These are phyloP conservation scores for Aselliscus stoliczkanus DNA, from an alignment of 2,797 vertebrate genomes.

Conservation along the genomic window DNA sequence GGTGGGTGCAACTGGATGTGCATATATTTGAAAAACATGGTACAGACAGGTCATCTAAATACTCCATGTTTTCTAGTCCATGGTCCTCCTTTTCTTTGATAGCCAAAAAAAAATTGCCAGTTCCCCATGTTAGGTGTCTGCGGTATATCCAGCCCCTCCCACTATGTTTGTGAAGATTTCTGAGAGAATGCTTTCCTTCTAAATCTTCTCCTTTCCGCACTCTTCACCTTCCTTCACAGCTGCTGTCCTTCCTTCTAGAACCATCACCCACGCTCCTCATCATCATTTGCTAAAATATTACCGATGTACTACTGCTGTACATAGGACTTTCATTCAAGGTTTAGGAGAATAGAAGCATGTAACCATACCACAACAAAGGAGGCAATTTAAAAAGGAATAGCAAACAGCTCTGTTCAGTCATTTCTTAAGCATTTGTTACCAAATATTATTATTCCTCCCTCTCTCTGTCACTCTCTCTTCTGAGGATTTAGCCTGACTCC, in stretches of 20 bases:
- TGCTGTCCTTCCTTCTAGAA: background rate
- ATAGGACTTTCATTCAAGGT: background rate
- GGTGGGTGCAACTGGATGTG: background rate
- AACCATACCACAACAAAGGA: background rate
- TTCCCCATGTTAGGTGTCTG: background rate
- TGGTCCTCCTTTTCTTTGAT: background rate
- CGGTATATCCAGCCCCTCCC: background rate
- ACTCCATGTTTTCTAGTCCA: background rate
- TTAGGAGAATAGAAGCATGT: background rate
- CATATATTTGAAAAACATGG: background rate
- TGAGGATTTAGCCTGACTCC: background rate
- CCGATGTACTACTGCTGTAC: background rate
- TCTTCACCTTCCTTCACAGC: background rate
- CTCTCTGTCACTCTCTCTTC: background rate
- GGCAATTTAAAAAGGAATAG: background rate
- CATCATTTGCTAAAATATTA: background rate
- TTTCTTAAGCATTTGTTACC: background rate
- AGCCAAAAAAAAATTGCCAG: background rate
- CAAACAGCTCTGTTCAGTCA: background rate
- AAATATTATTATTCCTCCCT: background rate
- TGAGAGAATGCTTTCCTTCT: background rate
- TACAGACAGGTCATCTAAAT: background rate
- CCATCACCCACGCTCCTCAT: background rate
- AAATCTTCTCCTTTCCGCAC: background rate
- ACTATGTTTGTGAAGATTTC: background rate